Conservation (phyloP, 1,140 invertebrate genomes). For the Heliconius nattereri region DNA sequence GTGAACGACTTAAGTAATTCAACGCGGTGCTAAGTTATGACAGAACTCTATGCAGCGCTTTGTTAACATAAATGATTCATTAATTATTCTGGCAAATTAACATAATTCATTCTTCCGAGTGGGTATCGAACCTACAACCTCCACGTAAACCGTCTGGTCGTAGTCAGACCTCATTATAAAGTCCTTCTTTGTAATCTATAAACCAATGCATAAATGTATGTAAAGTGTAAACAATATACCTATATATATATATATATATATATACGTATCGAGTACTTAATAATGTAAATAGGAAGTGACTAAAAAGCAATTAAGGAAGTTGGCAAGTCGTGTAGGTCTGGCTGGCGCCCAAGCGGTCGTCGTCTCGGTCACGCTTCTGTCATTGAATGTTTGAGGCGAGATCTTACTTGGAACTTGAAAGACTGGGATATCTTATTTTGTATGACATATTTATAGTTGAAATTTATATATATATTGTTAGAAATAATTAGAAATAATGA, state of each 20-base stretch:
- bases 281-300: slow-evolving; percentile 18
- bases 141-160: no score
- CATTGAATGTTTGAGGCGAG: slow-evolving; percentile 1
- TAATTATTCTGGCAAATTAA: no score
- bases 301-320: slow-evolving; percentile 28
- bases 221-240: neutral
- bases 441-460: neutral
- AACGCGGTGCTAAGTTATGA: no score
- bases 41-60: no score
- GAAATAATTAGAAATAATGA: no score
- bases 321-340: slow-evolving; percentile 21
- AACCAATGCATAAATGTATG: no score
- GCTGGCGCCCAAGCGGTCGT: slow-evolving; percentile 4
- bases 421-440: neutral
- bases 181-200: no score
- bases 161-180: no score
- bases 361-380: neutral
- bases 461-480: neutral
- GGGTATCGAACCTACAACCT: no score
- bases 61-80: no score
- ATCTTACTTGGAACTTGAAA: slow-evolving; percentile 19
- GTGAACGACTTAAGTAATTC: no score
- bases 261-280: neutral
- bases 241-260: neutral
- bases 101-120: no score